phyloP scores from a whole-genome alignment of 2,888 invertebrate genomes.

The Argyresthia goedartella region DNA sequence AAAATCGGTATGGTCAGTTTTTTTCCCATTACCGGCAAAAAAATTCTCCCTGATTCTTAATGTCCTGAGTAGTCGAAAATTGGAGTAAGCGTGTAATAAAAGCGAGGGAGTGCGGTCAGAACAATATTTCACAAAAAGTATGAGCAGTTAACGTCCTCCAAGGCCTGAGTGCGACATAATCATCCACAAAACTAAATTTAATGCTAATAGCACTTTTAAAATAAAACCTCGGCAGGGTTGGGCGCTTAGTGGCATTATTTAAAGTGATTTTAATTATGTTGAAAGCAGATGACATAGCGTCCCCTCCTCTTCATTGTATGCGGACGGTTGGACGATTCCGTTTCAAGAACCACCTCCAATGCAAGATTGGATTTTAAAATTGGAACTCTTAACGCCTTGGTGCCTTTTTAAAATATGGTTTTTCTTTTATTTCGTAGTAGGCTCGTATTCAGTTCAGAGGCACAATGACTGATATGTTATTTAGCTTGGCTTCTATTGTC shows the following conservation, averaged over 20 bases:
- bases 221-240: constrained; percentile 59
- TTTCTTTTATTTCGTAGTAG: background rate
- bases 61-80: constrained; percentile 26
- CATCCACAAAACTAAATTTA: constrained; percentile 68
- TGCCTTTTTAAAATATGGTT: background rate
- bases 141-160: constrained; percentile 55
- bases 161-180: constrained; percentile 63
- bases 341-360: constrained; percentile 2
- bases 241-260: constrained; percentile 65
- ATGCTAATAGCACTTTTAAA: constrained; percentile 69
- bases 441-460: no score
- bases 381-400: no score
- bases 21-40: background rate
- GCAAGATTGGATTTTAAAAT: background rate
- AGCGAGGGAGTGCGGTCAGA: constrained; percentile 46
- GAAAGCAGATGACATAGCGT: constrained; percentile 65
- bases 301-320: constrained; percentile 66
- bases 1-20: background rate
- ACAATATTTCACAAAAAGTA: constrained; percentile 68
- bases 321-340: constrained; percentile 20
- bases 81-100: constrained; percentile 54
- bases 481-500: no score
- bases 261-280: constrained; percentile 72
- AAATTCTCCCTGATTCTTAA: background rate
- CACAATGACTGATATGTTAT: no score